A percentile compares a stretch with the other conserved stretches of the same genome.
These are phyloP conservation scores for Nibea albiflora DNA, from an alignment of 2,113 vertebrate genomes.

Conservation along the genomic window DNA sequence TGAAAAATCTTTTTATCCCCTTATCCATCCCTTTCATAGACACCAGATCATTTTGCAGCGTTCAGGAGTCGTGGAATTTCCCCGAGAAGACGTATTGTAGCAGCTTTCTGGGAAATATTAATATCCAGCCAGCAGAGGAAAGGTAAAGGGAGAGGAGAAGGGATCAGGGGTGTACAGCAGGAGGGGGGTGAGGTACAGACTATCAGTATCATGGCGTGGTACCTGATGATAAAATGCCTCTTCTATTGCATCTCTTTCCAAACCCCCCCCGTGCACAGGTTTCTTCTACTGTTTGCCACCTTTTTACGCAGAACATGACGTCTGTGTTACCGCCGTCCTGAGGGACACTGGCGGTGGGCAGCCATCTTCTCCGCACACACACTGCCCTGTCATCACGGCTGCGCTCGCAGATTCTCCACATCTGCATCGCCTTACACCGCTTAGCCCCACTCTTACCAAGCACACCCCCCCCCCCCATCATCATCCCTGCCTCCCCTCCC, in stretches of 20 bases:
- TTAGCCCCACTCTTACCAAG: constrained; percentile 66
- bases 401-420: constrained; percentile 88
- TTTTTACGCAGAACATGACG: constrained; percentile 29
- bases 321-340: constrained; percentile 30
- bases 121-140: constrained; percentile 73
- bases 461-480: constrained; percentile 44
- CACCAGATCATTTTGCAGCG: constrained; percentile 76
- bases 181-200: constrained; percentile 58
- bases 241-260: constrained; percentile 31
- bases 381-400: constrained; percentile 73
- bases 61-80: constrained; percentile 76
- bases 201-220: constrained; percentile 65
- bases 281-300: constrained; percentile 35
- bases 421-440: constrained; percentile 91
- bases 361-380: constrained; percentile 48
- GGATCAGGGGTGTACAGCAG: constrained; percentile 49
- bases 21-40: constrained; percentile 71
- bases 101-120: constrained; percentile 82
- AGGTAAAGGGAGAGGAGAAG: constrained; percentile 62
- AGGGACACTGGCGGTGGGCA: constrained; percentile 29
- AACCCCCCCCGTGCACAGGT: constrained; percentile 20
- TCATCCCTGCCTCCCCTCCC: constrained; percentile 74
- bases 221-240: constrained; percentile 66
- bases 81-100: constrained; percentile 78
- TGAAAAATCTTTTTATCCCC: constrained; percentile 67